Base-by-base conservation (phyloP, 2,888 invertebrate genomes). In the Lycaena phlaeas region DNA sequence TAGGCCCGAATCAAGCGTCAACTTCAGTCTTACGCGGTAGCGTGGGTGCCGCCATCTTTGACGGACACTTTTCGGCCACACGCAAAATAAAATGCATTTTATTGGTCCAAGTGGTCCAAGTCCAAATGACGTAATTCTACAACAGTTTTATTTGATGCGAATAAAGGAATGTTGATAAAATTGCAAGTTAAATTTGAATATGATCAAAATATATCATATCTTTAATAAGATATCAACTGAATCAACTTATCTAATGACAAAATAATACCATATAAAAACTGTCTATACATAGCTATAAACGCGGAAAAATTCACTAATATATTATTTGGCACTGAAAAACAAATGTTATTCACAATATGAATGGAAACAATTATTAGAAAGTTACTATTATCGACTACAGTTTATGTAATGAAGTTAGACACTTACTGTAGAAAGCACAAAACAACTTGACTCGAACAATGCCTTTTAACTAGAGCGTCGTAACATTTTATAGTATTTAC, bases 301-400 rank as follows among this genome's bases (percentile, higher is more conserved):
- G 18, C 22, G 18, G 22, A 34, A 56, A 22, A 22, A 22, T 22
- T 22, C 22, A 22, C 22, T 9, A 45, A 56, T 54, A 47, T 57
- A 62, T 52, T 62, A 63, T 67, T 68, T 68, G 68, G 68, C 68
- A 68, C 68, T 63, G 60, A 56, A 56, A 57, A 57, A 50, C 52
- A 58, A 55, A 22, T 14, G 6, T 17, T 29, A 7, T 4, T 27
- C n/a, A 27, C n/a, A 10, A 6, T n/a, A 27, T 27, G 27, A 27
- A 27, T 10, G 10, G 10, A 7, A 27, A 2, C 27, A 6, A 7
- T 27, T n/a, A n/a, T n/a, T 10, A 3, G n/a, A 10, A 10, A 10
- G n/a, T 27, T 4, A 10, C 27, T 4, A 7, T 6, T 1, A 10
- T 27, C n/a, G 27, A 10, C 27, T n/a, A n/a, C n/a, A n/a, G n/a